Percentiles rank a stretch among this genome's conserved stretches.
These are phyloP conservation scores for Polymixis lichenea DNA, from an alignment of 2,888 invertebrate species.

Conservation along the genomic window DNA sequence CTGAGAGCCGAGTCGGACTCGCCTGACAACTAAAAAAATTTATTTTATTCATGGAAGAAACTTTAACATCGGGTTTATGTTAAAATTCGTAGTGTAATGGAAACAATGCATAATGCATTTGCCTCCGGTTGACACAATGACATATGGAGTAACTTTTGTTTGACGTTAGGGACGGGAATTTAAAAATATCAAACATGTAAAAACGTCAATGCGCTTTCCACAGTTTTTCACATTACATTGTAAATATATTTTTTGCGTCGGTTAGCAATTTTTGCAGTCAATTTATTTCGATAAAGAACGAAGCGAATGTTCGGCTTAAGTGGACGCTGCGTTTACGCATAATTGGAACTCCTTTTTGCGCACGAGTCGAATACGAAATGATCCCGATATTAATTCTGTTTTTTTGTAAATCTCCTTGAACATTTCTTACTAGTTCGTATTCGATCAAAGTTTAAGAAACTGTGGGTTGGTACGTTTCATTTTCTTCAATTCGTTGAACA, in stretches of 20 bases:
- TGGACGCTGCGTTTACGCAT: slow-evolving; percentile 86
- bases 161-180: slow-evolving; percentile 85
- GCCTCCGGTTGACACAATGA: slow-evolving; percentile 86
- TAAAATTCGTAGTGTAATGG: slow-evolving; percentile 90
- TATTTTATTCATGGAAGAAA: slow-evolving; percentile 88
- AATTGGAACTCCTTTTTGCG: slow-evolving; percentile 87
- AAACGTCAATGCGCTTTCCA: slow-evolving; percentile 80
- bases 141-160: slow-evolving; percentile 86
- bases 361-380: slow-evolving; percentile 85
- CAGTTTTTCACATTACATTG: slow-evolving; percentile 79
- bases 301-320: slow-evolving; percentile 82
- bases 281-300: slow-evolving; percentile 80
- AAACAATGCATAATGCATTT: slow-evolving; percentile 89
- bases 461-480: slow-evolving; percentile 58
- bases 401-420: slow-evolving; percentile 77
- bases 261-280: slow-evolving; percentile 79
- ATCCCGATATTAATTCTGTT: slow-evolving; percentile 82
- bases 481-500: slow-evolving; percentile 64
- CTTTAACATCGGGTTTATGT: slow-evolving; percentile 89
- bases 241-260: slow-evolving; percentile 75
- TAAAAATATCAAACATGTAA: slow-evolving; percentile 81
- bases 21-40: slow-evolving; percentile 82
- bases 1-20: slow-evolving; percentile 68
- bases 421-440: slow-evolving; percentile 75
- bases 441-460: slow-evolving; percentile 65